Percentiles rank a stretch among this genome's conserved stretches.
Conservation (phyloP, 2,113 vertebrate species). For the Larimichthys polyactis region DNA sequence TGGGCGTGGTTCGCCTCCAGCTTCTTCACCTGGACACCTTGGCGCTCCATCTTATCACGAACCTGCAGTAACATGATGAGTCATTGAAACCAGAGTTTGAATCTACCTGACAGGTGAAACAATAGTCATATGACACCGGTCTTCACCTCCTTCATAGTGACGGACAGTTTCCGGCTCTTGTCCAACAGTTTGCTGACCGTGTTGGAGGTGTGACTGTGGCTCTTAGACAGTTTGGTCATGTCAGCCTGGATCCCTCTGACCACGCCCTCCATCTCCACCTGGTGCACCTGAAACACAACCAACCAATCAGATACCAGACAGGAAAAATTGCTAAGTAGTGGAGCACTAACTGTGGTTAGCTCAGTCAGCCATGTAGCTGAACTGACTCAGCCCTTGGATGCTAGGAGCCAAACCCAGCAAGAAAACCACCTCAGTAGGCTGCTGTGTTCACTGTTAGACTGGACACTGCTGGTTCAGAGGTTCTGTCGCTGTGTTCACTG, state of each 20-base stretch:
- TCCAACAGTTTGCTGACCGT: slow-evolving; percentile 96
- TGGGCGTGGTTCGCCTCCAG: slow-evolving; percentile 94
- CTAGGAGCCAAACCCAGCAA: too few species aligned
- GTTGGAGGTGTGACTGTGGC: slow-evolving; percentile 91
- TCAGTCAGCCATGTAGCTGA: too few species aligned
- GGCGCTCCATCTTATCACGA: slow-evolving; percentile 91
- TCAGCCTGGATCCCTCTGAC: slow-evolving; percentile 93
- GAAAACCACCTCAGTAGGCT: too few species aligned
- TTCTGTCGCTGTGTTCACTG: too few species aligned
- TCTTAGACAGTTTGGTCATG: slow-evolving; percentile 92
- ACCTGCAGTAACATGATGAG: slow-evolving; percentile 53
- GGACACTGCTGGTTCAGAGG: too few species aligned
- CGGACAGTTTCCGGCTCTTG: slow-evolving; percentile 95
- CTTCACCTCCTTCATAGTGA: slow-evolving; percentile 91
- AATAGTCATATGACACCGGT: background rate
- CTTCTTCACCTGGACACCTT: slow-evolving; percentile 90
- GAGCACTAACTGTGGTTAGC: too few species aligned
- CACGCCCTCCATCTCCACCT: slow-evolving; percentile 91
- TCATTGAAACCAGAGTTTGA: background rate
- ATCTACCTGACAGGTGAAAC: background rate
- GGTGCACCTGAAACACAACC: slow-evolving; percentile 78
- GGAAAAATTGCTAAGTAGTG: too few species aligned
- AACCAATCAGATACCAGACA: background rate
- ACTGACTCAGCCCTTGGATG: too few species aligned
- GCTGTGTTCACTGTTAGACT: too few species aligned